phyloP scores from a whole-genome alignment of 1,140 invertebrate genomes.

The Triops cancriformis region DNA sequence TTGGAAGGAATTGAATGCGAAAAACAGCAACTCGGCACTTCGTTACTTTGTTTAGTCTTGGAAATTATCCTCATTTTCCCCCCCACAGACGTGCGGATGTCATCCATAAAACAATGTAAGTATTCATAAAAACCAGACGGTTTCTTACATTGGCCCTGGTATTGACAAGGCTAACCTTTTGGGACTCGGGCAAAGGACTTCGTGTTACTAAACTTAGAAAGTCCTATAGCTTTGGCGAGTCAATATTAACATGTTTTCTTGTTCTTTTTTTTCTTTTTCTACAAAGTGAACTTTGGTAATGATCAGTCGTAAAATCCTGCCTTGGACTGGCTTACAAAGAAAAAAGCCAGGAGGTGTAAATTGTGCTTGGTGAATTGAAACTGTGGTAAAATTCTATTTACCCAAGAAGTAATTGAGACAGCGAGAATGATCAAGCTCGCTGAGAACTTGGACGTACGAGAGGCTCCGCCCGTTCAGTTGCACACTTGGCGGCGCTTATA shows the following conservation, averaged over 20 bases:
- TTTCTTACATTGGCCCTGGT: too few relatives aligned
- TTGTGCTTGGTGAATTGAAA: background rate
- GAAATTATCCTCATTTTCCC: background rate
- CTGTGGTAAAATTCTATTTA: background rate
- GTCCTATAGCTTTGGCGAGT: too few relatives aligned
- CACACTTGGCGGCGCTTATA: background rate
- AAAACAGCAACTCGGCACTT: background rate
- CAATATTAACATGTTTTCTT: too few relatives aligned
- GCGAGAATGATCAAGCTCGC: background rate
- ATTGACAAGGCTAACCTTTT: too few relatives aligned
- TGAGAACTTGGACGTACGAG: background rate
- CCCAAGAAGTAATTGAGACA: background rate
- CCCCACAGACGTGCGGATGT: background rate
- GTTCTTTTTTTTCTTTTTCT: too few relatives aligned
- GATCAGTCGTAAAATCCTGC: too few relatives aligned
- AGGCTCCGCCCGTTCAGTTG: slow-evolving; percentile 2
- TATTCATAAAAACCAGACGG: too few relatives aligned
- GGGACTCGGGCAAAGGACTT: too few relatives aligned
- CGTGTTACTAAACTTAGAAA: too few relatives aligned
- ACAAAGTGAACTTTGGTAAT: too few relatives aligned
- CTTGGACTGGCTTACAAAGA: background rate
- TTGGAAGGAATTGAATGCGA: background rate
- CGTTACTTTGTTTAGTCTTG: too few relatives aligned
- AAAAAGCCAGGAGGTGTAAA: background rate
- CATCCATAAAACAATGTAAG: background rate